Percentiles rank a stretch among this genome's conserved stretches.
Conservation (phyloP, 1,140 invertebrate species). For the Andricus grossulariae region DNA sequence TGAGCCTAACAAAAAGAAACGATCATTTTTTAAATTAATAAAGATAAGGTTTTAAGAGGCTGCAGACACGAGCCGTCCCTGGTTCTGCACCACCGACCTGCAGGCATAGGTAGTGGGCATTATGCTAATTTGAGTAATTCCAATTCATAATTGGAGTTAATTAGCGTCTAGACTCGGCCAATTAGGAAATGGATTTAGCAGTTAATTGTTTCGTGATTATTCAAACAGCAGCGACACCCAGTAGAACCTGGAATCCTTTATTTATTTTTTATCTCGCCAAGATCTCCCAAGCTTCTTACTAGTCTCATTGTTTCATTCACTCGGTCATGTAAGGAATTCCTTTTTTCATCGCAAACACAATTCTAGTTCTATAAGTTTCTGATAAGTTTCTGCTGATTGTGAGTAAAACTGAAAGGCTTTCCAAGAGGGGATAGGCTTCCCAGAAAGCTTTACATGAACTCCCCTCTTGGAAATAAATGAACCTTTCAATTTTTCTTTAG, state of each 20-base stretch:
- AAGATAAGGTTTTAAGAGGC: neutral
- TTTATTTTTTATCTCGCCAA: neutral
- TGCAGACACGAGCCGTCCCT: neutral
- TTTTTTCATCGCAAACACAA: neutral
- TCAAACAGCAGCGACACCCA: slow-evolving; percentile 23
- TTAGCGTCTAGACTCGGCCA: slow-evolving; percentile 52
- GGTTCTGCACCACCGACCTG: neutral
- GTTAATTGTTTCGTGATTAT: slow-evolving; percentile 35
- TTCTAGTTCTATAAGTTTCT: no score
- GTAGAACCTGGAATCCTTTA: slow-evolving; percentile 25
- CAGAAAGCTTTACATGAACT: no score
- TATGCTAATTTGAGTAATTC: slow-evolving; percentile 16
- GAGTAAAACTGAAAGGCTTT: no score
- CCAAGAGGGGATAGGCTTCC: no score
- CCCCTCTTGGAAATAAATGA: no score
- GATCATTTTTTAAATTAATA: neutral
- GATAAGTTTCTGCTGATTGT: no score
- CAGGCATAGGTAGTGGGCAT: neutral
- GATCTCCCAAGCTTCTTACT: slow-evolving; percentile 50
- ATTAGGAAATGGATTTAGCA: slow-evolving; percentile 59
- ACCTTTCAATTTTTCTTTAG: no score
- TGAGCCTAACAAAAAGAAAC: no score
- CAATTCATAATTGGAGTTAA: slow-evolving; percentile 51
- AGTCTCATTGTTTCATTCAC: no score
- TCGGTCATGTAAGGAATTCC: slow-evolving; percentile 24